phyloP scores from a whole-genome alignment of 1,140 invertebrate genomes.

The Caenorhabditis briggsae region DNA sequence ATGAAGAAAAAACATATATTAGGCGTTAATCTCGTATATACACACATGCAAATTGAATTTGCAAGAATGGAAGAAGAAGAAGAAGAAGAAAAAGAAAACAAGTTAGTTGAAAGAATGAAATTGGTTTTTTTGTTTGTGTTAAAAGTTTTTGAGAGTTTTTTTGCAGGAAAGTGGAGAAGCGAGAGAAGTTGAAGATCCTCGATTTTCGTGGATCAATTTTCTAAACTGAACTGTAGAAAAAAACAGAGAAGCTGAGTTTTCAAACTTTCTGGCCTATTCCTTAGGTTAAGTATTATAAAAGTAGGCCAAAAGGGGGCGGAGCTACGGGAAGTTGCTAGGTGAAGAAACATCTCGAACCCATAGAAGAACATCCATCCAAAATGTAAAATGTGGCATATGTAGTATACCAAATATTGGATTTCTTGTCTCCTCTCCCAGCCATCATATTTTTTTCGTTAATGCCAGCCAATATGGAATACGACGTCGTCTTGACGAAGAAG shows the following conservation, averaged over 20 bases:
- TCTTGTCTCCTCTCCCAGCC: neutral
- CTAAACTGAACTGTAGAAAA: no score
- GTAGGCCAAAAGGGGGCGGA: no score
- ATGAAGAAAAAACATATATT: conserved; percentile 22
- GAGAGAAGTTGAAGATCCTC: no score
- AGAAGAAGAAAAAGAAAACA: neutral
- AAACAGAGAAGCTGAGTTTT: no score
- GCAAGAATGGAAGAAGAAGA: conserved; percentile 37
- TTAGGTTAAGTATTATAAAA: no score
- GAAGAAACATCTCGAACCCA: no score
- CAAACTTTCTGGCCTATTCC: no score
- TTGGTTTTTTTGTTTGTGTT: conserved; percentile 8
- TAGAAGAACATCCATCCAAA: no score
- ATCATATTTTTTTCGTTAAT: conserved; percentile 23
- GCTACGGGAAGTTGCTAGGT: no score
- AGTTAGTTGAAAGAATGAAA: conserved; percentile 11
- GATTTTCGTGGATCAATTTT: no score
- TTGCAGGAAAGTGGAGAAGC: no score
- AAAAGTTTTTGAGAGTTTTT: neutral
- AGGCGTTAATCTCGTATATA: conserved; percentile 49
- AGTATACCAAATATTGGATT: neutral
- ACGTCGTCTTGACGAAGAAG: conserved; percentile 40
- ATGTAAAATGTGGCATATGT: no score
- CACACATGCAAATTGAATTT: conserved; percentile 48
- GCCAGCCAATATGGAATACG: conserved; percentile 49